Base-by-base conservation (phyloP, 2,113 vertebrate species). In the Tamias sibiricus region DNA sequence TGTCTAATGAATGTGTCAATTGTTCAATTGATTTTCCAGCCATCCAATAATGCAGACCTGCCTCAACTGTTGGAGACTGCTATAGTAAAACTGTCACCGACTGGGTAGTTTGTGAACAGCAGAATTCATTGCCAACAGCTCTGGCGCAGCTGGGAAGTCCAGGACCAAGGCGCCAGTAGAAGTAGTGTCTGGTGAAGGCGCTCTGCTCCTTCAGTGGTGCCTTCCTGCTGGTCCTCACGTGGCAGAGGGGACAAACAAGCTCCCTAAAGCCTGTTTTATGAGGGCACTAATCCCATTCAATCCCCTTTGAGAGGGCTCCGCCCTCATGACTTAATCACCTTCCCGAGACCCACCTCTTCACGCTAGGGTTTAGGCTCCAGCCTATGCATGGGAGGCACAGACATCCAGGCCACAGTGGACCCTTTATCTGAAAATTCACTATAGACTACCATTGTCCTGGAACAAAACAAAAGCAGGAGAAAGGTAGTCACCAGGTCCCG, bases 391-490 rank as follows among this genome's bases (percentile, higher is more conserved):
- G 35, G 30, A 3, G 4, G 49, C 20, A 4, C n/a, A n/a, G 47
- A 16, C 30, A 40, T 85, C 69, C 47, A 49, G 80, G 37, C 26
- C 37, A 20, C 0, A 84, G 72, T 7, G 10, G 26, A 42, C 37
- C n/a, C n/a, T 17, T 81, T 42, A 14, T 22, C 6, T 37, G 69
- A 79, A 80, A 16, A 52, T 35, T 62, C 19, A 24, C 64, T 64
- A 0, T 6, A 0, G 9, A 57, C 30, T 11, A 1, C 44, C 20
- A 12, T 42, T 0, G 8, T 64, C 59, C 26, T 52, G 52, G 52
- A 76, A 62, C 3, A 79, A 85, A 74, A 57, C 28, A 26, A 19
- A 22, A 74, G 47, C 7, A 35, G 68, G 35, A 17, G 42, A 83
- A 72, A 42, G 30, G 32, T 32, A 12, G 16, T 47, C 2, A 8